Percentiles rank a stretch among this genome's conserved stretches.
Evolutionary conservation across 2,888 invertebrate genomes (phyloP).

Genomic region (Venustoraphidia nigricollis): DNA sequence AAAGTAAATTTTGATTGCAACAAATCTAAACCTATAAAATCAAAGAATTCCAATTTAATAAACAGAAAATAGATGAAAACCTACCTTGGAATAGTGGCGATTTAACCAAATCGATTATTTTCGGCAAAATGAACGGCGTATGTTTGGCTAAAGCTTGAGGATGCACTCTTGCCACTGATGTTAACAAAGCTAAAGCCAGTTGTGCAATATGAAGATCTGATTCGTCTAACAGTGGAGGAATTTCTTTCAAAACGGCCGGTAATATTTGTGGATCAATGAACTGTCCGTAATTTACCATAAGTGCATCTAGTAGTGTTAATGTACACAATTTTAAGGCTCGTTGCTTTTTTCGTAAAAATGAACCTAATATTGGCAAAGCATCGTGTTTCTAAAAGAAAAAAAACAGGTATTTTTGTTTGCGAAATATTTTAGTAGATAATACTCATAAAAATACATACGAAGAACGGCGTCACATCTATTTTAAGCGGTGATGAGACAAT

Average conservation of each 20-base stretch:
- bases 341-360: constrained; percentile 93
- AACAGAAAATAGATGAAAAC: constrained; percentile 3
- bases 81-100: constrained; percentile 83
- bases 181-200: constrained; percentile 67
- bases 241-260: constrained; percentile 63
- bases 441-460: constrained; percentile 30
- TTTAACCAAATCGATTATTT: constrained; percentile 72
- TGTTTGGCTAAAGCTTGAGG: constrained; percentile 62
- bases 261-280: constrained; percentile 50
- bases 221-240: constrained; percentile 83
- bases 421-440: not conserved
- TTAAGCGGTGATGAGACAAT: constrained; percentile 81
- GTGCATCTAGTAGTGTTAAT: constrained; percentile 73
- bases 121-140: constrained; percentile 61
- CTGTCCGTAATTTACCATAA: constrained; percentile 74
- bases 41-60: not conserved
- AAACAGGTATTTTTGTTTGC: not conserved
- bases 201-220: constrained; percentile 94
- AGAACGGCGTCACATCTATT: constrained; percentile 67
- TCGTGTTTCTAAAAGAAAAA: constrained; percentile 28
- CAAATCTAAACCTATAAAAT: constrained; percentile 5
- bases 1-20: not conserved
- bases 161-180: constrained; percentile 64
- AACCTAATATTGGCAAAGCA: constrained; percentile 80
- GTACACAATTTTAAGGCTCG: constrained; percentile 86